Conservation (phyloP, 2,888 invertebrate species). For the Lasioglossum vierecki region DNA sequence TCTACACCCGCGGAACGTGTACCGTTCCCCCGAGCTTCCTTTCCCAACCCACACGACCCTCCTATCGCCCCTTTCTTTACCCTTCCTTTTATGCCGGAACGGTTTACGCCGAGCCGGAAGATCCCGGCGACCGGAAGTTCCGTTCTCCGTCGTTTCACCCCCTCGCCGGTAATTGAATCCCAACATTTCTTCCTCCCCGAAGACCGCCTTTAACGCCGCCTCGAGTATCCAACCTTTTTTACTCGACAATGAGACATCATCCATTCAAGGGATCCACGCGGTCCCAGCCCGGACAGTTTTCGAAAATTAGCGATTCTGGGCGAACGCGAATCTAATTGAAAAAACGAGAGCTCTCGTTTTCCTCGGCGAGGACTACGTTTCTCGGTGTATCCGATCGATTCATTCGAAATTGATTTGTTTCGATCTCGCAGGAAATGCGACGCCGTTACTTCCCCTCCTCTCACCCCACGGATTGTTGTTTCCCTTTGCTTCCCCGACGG, state of each 20-base stretch:
- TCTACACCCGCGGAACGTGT: constrained; percentile 28
- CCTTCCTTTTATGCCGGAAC: constrained; percentile 65
- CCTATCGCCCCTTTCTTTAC: constrained; percentile 34
- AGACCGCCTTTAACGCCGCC: constrained; percentile 14
- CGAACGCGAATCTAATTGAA: not conserved
- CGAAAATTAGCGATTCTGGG: not conserved
- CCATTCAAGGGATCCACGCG: constrained; percentile 34
- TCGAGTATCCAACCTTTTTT: constrained; percentile 11
- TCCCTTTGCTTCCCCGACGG: not conserved
- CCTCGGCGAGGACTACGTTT: no score
- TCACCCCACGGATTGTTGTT: not conserved
- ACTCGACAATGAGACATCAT: constrained; percentile 45
- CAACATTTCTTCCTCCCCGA: constrained; percentile 59
- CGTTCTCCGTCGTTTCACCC: constrained; percentile 39
- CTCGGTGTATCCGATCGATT: not conserved
- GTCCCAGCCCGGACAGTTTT: not conserved
- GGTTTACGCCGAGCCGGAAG: constrained; percentile 73
- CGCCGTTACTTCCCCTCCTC: not conserved
- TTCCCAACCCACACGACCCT: not conserved
- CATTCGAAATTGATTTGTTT: constrained; percentile 24
- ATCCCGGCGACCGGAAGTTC: constrained; percentile 73
- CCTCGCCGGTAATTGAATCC: constrained; percentile 76
- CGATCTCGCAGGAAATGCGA: constrained; percentile 21
- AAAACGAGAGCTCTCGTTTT: not conserved
- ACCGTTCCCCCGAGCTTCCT: constrained; percentile 33